A percentile compares a stretch with the other conserved stretches of the same genome.
phyloP scores from a whole-genome alignment of 2,797 vertebrate genomes.

The Rhyacichthys aspro region DNA sequence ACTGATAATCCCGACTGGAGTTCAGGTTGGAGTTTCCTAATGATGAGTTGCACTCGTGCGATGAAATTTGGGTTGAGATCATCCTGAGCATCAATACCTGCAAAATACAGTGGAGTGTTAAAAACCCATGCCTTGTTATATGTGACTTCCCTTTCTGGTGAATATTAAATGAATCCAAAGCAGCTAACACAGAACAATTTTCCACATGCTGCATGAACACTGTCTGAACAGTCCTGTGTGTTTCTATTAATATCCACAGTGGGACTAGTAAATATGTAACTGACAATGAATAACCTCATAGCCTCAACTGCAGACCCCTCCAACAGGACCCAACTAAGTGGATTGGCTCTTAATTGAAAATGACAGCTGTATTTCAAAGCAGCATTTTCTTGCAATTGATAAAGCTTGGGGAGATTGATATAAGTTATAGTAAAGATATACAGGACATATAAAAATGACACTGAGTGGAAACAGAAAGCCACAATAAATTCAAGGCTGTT shows the following conservation, averaged over 20 bases:
- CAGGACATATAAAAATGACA: background rate
- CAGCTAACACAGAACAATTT: too few relatives aligned
- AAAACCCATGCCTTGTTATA: too few relatives aligned
- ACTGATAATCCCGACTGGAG: slow-evolving; percentile 54
- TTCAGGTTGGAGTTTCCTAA: background rate
- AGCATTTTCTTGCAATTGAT: slow-evolving; percentile 15
- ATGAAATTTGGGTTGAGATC: slow-evolving; percentile 84
- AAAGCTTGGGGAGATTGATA: background rate
- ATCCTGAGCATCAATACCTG: slow-evolving; percentile 92
- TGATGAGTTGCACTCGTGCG: slow-evolving; percentile 81
- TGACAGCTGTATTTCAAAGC: slow-evolving; percentile 49
- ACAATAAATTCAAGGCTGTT: background rate
- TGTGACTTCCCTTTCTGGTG: background rate
- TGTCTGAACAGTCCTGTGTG: background rate
- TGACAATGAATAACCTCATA: slow-evolving; percentile 62
- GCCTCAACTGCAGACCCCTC: slow-evolving; percentile 48
- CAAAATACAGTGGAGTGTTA: background rate
- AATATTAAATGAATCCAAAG: background rate
- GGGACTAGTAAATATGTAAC: slow-evolving; percentile 46
- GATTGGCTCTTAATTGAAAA: slow-evolving; percentile 62
- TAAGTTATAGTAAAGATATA: background rate
- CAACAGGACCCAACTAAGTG: slow-evolving; percentile 63
- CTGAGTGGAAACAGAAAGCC: background rate
- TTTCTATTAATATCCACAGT: slow-evolving; percentile 49
- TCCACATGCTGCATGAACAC: background rate